Evolutionary conservation across 2,113 vertebrate genomes (phyloP).

Genomic region (Myrmecophaga tridactyla): DNA sequence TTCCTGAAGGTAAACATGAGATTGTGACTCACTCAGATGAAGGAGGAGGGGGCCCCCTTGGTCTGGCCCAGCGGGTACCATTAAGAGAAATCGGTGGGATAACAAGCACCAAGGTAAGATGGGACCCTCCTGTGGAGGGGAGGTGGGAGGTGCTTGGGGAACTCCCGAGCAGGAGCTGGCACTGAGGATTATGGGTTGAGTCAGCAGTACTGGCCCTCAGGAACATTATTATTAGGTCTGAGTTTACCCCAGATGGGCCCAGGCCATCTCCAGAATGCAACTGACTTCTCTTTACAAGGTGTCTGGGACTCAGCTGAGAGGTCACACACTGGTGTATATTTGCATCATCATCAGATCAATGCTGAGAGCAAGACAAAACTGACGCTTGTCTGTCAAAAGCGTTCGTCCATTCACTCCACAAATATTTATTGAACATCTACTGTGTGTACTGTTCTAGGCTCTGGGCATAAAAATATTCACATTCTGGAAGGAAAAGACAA

Average conservation of each 20-base stretch:
- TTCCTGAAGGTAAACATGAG: constrained; percentile 54
- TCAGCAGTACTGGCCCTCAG: neutral
- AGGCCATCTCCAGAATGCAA: neutral
- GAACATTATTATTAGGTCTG: neutral
- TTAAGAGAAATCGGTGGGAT: constrained; percentile 54
- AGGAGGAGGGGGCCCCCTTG: constrained; percentile 52
- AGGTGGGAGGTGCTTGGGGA: neutral
- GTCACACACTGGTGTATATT: neutral
- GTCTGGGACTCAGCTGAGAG: neutral
- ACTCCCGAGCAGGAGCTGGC: neutral
- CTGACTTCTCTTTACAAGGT: neutral
- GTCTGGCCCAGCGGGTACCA: constrained; percentile 75
- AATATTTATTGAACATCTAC: neutral
- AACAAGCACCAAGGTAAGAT: constrained; percentile 6
- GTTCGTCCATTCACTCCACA: constrained; percentile 1
- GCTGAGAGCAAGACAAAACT: neutral
- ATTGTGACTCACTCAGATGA: constrained; percentile 62
- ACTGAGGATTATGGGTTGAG: neutral
- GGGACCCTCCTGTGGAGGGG: neutral
- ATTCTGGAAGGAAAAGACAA: constrained; percentile 7
- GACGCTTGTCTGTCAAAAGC: neutral
- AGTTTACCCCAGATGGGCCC: neutral
- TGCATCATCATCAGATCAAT: constrained; percentile 2
- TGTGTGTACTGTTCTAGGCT: neutral
- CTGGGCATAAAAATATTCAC: neutral